phyloP scores from a whole-genome alignment of 1,140 invertebrate species.

The Drosophila biarmipes region DNA sequence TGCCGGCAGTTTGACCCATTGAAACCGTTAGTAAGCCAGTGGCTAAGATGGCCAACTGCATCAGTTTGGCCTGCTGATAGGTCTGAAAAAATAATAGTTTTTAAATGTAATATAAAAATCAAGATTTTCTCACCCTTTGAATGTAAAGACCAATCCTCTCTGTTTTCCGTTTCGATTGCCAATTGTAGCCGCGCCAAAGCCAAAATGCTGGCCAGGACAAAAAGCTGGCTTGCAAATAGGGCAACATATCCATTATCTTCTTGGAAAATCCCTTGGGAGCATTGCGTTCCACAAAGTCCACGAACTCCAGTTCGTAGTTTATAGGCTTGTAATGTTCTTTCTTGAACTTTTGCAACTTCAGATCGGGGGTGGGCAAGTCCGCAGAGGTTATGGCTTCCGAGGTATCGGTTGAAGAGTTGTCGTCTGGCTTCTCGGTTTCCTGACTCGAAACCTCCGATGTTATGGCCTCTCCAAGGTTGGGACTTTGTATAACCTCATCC shows the following conservation, averaged over 20 bases:
- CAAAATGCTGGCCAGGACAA: conserved; percentile 71
- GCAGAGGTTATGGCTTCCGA: conserved; percentile 3
- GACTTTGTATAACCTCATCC: neutral
- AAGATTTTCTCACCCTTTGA: conserved; percentile 36
- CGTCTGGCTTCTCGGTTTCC: neutral
- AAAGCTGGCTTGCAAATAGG: conserved; percentile 56
- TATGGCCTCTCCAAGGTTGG: too few relatives aligned
- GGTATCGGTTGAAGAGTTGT: too few relatives aligned
- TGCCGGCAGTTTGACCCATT: neutral
- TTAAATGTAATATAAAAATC: neutral
- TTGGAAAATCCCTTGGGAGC: conserved; percentile 50
- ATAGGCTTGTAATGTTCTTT: neutral
- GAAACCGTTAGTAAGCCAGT: conserved; percentile 45
- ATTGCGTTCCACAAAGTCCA: conserved; percentile 61
- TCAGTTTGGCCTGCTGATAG: conserved; percentile 65
- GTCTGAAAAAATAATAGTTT: conserved; percentile 35
- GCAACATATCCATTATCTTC: conserved; percentile 52
- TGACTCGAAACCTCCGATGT: neutral
- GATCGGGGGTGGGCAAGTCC: neutral
- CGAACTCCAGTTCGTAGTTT: conserved; percentile 49
- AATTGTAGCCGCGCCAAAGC: conserved; percentile 62
- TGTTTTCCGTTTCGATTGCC: conserved; percentile 48
- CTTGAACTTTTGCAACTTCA: neutral
- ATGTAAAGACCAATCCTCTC: conserved; percentile 59
- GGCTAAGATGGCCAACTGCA: conserved; percentile 59